phyloP scores from a whole-genome alignment of 2,113 vertebrate species.

The Phrynosoma blainvillii region DNA sequence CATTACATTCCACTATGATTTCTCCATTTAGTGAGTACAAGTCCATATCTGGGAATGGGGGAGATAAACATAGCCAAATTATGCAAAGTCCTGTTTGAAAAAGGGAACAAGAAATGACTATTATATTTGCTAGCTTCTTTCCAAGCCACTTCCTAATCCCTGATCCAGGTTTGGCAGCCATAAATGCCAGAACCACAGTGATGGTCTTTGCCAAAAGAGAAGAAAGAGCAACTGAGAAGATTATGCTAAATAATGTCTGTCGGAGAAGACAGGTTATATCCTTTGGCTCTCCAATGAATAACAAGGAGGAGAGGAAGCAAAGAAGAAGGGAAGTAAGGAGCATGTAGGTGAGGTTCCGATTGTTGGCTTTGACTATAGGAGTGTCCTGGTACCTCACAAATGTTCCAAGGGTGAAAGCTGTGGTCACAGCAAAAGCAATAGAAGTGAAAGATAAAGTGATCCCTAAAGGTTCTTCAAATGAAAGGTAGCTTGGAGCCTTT shows the following conservation, averaged over 20 bases:
- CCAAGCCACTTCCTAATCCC: conserved; percentile 1
- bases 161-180: not conserved
- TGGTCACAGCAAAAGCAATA: not conserved
- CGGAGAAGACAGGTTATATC: not conserved
- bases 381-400: not conserved
- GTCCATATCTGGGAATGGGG: not conserved
- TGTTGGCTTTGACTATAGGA: conserved; percentile 14
- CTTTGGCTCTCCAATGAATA: not conserved
- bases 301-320: conserved; percentile 5
- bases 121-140: not conserved
- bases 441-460: not conserved
- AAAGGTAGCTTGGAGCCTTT: not conserved
- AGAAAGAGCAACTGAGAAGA: not conserved
- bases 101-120: not conserved
- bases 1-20: conserved; percentile 7
- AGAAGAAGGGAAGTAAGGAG: conserved; percentile 9
- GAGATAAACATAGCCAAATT: not conserved
- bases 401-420: not conserved
- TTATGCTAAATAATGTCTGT: not conserved
- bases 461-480: not conserved
- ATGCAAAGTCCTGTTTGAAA: not conserved
- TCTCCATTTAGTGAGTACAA: not conserved
- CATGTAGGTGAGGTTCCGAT: not conserved
- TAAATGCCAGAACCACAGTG: not conserved
- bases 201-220: conserved; percentile 2